Conservation (phyloP, 1,140 invertebrate genomes). For the Nasonia vitripennis region DNA sequence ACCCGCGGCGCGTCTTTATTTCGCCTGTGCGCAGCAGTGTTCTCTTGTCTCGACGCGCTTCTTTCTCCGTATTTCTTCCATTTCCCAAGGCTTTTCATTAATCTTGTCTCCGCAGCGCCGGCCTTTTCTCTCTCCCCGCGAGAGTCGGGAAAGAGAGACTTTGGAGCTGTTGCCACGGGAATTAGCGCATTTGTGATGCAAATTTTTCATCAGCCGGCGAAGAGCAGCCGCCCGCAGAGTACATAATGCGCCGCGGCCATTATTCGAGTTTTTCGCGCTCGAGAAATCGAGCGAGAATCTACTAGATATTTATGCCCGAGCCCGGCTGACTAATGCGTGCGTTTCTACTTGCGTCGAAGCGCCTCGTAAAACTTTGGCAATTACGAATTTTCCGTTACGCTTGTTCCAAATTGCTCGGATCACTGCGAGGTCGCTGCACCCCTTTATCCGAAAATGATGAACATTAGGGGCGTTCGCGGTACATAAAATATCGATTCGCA, state of each 20-base stretch:
- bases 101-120: slow-evolving; percentile 55
- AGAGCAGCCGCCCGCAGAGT: neutral
- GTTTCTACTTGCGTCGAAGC: no score
- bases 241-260: neutral
- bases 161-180: slow-evolving; percentile 42
- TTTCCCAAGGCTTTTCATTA: slow-evolving; percentile 61
- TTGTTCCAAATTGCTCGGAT: neutral
- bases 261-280: neutral
- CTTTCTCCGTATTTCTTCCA: slow-evolving; percentile 55
- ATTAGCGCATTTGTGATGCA: slow-evolving; percentile 66
- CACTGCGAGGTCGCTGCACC: neutral
- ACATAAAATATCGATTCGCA: neutral
- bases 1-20: slow-evolving; percentile 26
- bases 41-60: slow-evolving; percentile 20
- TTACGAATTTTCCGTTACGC: neutral
- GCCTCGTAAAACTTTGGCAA: neutral
- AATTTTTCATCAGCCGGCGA: slow-evolving; percentile 50
- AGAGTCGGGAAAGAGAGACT: slow-evolving; percentile 31
- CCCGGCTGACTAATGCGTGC: neutral
- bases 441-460: neutral
- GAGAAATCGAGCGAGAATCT: no score
- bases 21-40: neutral
- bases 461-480: neutral
- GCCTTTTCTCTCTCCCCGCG: neutral
- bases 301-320: neutral